phyloP scores from a whole-genome alignment of 1,140 invertebrate genomes.

The Drosophila grimshawi region DNA sequence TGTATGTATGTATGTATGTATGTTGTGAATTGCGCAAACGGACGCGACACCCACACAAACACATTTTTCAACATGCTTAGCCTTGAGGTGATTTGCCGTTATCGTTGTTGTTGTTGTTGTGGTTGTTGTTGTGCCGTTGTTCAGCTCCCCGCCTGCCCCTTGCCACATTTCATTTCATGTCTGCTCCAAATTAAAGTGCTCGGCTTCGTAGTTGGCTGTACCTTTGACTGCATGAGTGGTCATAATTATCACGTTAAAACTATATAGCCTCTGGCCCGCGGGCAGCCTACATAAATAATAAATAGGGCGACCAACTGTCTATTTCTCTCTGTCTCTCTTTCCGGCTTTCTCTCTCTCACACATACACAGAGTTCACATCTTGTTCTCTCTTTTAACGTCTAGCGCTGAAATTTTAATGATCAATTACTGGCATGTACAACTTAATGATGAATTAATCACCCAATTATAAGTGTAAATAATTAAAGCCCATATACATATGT shows the following conservation, averaged over 20 bases:
- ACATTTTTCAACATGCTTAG: slow-evolving; percentile 33
- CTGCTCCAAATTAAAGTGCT: slow-evolving; percentile 68
- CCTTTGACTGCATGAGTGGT: slow-evolving; percentile 40
- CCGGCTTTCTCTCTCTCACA: background rate
- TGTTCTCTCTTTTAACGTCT: background rate
- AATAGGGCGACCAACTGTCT: background rate
- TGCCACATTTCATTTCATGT: slow-evolving; percentile 61
- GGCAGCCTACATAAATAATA: slow-evolving; percentile 30
- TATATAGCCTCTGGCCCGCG: slow-evolving; percentile 3
- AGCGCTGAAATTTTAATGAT: slow-evolving; percentile 70
- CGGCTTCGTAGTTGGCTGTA: slow-evolving; percentile 5
- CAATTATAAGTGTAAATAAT: slow-evolving; percentile 75
- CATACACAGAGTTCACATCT: background rate
- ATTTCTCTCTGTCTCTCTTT: background rate
- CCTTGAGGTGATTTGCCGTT: slow-evolving; percentile 41
- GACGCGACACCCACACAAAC: slow-evolving; percentile 20
- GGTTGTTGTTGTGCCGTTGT: background rate
- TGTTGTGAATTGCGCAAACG: slow-evolving; percentile 4
- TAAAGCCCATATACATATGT: slow-evolving; percentile 40
- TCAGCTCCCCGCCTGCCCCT: slow-evolving; percentile 1
- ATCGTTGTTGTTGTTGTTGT: slow-evolving; percentile 1
- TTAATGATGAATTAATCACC: slow-evolving; percentile 65
- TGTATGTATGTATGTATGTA: too few relatives aligned
- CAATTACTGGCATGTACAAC: slow-evolving; percentile 68
- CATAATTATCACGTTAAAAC: slow-evolving; percentile 66